Percentiles rank a stretch among this genome's conserved stretches.
Conservation (phyloP, 2,888 invertebrate species). For the Drosophila siamana region DNA sequence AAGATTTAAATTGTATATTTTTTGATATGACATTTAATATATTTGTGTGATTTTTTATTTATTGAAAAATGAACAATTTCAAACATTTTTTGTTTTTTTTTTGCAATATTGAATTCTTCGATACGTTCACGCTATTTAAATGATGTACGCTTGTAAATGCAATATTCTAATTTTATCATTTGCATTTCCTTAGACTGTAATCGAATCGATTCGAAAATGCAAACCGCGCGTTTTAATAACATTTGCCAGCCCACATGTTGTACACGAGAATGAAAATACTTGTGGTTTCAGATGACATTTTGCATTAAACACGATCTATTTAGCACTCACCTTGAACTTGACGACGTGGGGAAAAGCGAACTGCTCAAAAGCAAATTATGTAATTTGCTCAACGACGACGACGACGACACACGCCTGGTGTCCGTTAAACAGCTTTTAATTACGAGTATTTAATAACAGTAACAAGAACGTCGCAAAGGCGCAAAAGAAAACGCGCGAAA, state of each 20-base stretch:
- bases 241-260: neutral
- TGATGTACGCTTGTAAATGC: too few relatives aligned
- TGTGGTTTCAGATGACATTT: neutral
- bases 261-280: too few relatives aligned
- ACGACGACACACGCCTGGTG: slow-evolving; percentile 29
- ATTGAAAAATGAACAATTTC: too few relatives aligned
- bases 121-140: too few relatives aligned
- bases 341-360: slow-evolving; percentile 42
- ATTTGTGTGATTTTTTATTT: too few relatives aligned
- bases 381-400: slow-evolving; percentile 49
- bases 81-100: too few relatives aligned
- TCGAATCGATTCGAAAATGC: neutral
- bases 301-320: slow-evolving; percentile 7
- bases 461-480: slow-evolving; percentile 7
- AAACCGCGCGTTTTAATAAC: slow-evolving; percentile 1
- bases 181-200: neutral
- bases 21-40: too few relatives aligned
- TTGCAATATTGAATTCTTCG: too few relatives aligned
- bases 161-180: neutral
- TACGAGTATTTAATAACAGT: slow-evolving; percentile 30
- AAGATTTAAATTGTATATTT: too few relatives aligned
- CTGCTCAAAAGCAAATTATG: slow-evolving; percentile 57
- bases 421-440: slow-evolving; percentile 31
- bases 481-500: slow-evolving; percentile 34
- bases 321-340: slow-evolving; percentile 70